Conservation (phyloP, 2,888 invertebrate species). For the Eristalinus aeneus region DNA sequence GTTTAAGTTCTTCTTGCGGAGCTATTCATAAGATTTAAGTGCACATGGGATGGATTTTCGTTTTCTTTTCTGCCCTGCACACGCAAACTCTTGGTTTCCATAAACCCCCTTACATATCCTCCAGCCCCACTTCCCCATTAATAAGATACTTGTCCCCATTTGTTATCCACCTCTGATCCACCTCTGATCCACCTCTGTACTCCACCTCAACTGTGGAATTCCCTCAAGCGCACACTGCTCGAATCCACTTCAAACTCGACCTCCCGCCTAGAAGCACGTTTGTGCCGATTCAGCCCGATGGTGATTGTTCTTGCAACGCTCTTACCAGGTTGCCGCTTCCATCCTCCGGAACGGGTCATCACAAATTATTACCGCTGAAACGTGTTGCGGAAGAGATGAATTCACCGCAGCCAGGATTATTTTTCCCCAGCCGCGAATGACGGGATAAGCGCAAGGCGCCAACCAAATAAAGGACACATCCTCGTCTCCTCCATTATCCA, state of each 20-base stretch:
- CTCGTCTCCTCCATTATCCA: not conserved
- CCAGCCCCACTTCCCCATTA: no score
- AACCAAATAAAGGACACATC: not conserved
- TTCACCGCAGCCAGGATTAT: not conserved
- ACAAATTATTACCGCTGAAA: slow-evolving; percentile 27
- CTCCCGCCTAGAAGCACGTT: not conserved
- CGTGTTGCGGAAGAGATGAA: slow-evolving; percentile 12
- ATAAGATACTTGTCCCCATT: not conserved
- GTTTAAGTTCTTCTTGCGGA: no score
- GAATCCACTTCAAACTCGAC: not conserved
- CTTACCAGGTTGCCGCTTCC: not conserved
- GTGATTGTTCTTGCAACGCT: not conserved
- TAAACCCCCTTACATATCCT: no score
- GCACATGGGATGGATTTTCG: no score
- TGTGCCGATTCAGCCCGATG: not conserved
- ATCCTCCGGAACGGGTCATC: not conserved
- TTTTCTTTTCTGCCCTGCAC: no score
- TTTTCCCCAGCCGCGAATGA: not conserved
- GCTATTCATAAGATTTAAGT: no score
- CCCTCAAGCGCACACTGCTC: not conserved
- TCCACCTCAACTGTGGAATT: not conserved
- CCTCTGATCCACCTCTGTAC: not conserved
- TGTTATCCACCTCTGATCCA: not conserved
- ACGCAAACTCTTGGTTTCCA: no score
- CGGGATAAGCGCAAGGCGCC: not conserved